Evolutionary conservation across 2,797 vertebrate species (phyloP), one percentile per base, ranked within the genome.

Genomic region (Enteromius anoplus): DNA sequence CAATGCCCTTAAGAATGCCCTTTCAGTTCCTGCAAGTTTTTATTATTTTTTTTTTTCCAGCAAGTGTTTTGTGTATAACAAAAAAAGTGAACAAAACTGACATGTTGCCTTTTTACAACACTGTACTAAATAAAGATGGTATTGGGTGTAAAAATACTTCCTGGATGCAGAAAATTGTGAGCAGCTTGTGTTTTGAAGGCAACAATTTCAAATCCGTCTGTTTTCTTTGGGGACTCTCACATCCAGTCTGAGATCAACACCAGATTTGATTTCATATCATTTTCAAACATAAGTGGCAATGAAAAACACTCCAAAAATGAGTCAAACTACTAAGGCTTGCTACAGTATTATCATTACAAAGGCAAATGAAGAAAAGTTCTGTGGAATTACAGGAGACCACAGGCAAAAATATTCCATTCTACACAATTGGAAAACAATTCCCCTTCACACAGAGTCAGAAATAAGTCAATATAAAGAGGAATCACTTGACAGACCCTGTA

Each of bases 181-280:
- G 75, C 84, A 85, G 85, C 72, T 62, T 85, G 84, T 84, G 84
- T 85, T 81, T 65, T 85, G 83, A 21, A 75, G 19, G 32, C 76
- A 81, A 69, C 72, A 80, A 81, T 55, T 66, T 75, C 53, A 65
- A 87, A 77, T 85, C 68, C 5, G 2, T 78, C 60, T 58, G 79
- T 84, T 88, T 78, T 89, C 85, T 86, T 78, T 49, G 60, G 83
- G 85, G 69, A 85, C 21, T 53, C 26, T 3, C 60, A 51, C 77
- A 79, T 53, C 3, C 45, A 65, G 64, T 71, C 65, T 42, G 68
- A 76, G 69, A 87, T 62, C 65, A 86, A 87, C 84, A 85, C 7
- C 3, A 78, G 73, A 23, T 60, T 86, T 65, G 75, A n/a, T n/a
- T 87, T 88, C 84, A 88, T 88, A 85, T 89, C 81, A 80, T 88